Evolutionary conservation across 2,113 vertebrate genomes (phyloP).

Genomic region (Oreochromis aureus): DNA sequence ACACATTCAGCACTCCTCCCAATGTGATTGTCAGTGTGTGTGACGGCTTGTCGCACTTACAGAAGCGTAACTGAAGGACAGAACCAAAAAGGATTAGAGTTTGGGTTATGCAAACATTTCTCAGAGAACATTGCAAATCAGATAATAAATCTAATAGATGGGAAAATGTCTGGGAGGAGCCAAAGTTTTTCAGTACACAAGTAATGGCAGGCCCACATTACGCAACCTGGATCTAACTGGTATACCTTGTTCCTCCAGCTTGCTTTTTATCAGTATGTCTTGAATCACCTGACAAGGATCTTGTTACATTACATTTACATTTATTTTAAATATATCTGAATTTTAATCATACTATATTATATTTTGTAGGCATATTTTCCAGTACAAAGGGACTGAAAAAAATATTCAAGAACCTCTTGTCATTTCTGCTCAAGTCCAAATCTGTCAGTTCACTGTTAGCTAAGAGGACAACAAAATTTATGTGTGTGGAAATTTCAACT

Average conservation of each 20-base stretch:
- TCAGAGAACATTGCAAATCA: not conserved
- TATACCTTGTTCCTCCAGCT: not conserved
- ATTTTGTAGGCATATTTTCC: not conserved
- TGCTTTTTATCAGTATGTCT: not conserved
- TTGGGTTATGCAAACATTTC: not conserved
- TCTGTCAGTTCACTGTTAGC: not conserved
- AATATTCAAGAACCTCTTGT: not conserved
- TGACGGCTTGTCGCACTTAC: slow-evolving; percentile 27
- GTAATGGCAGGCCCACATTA: not conserved
- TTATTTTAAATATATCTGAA: not conserved
- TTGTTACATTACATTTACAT: not conserved
- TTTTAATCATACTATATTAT: not conserved
- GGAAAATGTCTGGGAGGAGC: not conserved
- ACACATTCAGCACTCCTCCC: not conserved
- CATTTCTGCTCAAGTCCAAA: not conserved
- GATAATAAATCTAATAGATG: not conserved
- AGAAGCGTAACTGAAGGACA: slow-evolving; percentile 17
- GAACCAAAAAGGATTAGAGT: not conserved
- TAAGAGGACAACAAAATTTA: accelerated
- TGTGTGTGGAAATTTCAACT: not conserved
- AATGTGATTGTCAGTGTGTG: slow-evolving; percentile 17
- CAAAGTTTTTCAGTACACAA: not conserved
- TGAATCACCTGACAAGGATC: accelerated
- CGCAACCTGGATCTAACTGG: not conserved
- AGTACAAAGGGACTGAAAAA: not conserved